Evolutionary conservation across 1,140 invertebrate genomes (phyloP), one percentile per base, ranked within the genome.

Genomic region (Micrasema longulum): DNA sequence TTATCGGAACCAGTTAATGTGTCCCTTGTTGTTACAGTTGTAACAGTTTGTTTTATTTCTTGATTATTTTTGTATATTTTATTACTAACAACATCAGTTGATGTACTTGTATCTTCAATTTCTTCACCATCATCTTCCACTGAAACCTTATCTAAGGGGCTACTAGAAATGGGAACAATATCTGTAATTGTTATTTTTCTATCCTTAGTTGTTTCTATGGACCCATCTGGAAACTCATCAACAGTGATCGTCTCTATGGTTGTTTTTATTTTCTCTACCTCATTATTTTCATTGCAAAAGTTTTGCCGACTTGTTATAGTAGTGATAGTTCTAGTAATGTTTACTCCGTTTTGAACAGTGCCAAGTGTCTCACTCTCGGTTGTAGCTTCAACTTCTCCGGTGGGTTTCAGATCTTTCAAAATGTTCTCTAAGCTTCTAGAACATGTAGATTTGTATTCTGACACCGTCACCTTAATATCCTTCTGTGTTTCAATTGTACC

Each of bases 1-100:
- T 79, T 78, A 62, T 85, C 80, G 55, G 75, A 66, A 38, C 82
- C 83, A 23, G 79, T 77, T 69, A 85, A 78, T n/a, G 80, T 83
- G 78, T 85, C 84, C 43, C 79, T 77, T 66, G 79, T 85, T 14
- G 83, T 85, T 76, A 80, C 82, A 31, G 82, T 85, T 31, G 82
- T 84, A 35, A 84, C 81, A 71, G 79, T 82, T 11, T 82, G 79
- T 68, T 82, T 84, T 5, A 85, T 81, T 55, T 72, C 77, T 18
- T 80, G 55, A 36, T 77, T 64, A 14, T 77, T 81, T 76, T 82
- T 78, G 60, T 78, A 74, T 16, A 84, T 66, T 18, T 78, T 76
- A 80, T 84, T 81, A 69, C 81, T 79, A 72, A 81, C 81, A 43
- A 85, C 69, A 76, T 84, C 82, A 6, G 78, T 80, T 48, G 84